Evolutionary conservation across 2,888 invertebrate genomes (phyloP), one percentile per base, ranked within the genome.

Genomic region (Crossocerus cetratus): DNA sequence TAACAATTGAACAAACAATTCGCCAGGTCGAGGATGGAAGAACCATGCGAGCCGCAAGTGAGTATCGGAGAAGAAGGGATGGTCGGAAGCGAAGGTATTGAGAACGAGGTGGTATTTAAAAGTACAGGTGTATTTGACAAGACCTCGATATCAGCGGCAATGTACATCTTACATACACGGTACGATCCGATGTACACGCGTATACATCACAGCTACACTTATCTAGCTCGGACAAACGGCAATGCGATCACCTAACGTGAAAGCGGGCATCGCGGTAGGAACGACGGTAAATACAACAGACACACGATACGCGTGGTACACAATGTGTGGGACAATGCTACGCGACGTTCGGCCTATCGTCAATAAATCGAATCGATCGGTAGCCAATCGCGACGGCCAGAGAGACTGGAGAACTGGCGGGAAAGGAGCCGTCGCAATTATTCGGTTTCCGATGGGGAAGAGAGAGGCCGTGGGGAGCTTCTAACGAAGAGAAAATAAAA

Each of bases 61-160:
- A 32, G n/a, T n/a, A n/a, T n/a, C n/a, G n/a, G n/a, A n/a, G 32
- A 32, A 32, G 32, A 32, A 32, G 8, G 11, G 32, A 5, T 1
- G 8, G 11, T 32, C 32, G 11, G 0, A 32, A 32, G 8, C 32
- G 8, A 32, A 32, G 32, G 32, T 32, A 32, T 8, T 32, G 32
- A 32, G 32, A 32, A 32, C 32, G 32, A 32, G 8, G 32, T 54
- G 53, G 5, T 49, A 23, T 53, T 54, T 32, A 62, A 62, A 62
- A 53, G 62, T 62, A 62, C 14, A 53, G n/a, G 14, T 77, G 18
- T 75, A 75, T 72, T 77, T 63, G 32, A 67, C 23, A 72, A 58
- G 61, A 49, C 13, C 45, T 16, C 16, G 32, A 49, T 16, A 49
- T 42, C 60, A 69, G 62, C 43, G 53, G 21, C 18, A 59, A 53